These are phyloP conservation scores for Hydrolagus affinis DNA, from an alignment of 2,113 vertebrate species.

Conservation along the genomic window DNA sequence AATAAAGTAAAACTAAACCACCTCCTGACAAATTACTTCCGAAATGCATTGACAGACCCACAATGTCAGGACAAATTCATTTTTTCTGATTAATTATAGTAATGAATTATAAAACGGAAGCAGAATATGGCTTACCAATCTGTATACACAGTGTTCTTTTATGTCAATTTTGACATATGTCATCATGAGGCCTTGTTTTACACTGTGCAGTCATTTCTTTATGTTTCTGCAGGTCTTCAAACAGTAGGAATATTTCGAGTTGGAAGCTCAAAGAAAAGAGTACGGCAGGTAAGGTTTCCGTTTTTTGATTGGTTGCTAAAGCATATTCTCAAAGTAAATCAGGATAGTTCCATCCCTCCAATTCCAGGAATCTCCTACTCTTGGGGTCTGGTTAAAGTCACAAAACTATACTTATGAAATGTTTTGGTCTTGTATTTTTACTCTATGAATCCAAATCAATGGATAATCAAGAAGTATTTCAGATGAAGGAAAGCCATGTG, in stretches of 20 bases:
- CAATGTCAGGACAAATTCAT: not conserved
- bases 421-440: not conserved
- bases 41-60: not conserved
- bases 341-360: not conserved
- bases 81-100: not conserved
- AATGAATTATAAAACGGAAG: not conserved
- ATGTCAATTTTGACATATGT: too few relatives aligned
- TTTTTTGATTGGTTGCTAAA: not conserved
- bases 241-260: slow-evolving; percentile 96
- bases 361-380: too few relatives aligned
- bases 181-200: not conserved
- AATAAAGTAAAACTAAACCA: not conserved
- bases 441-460: not conserved
- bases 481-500: not conserved
- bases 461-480: not conserved
- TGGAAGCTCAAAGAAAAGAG: slow-evolving; percentile 95
- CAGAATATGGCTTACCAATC: not conserved
- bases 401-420: not conserved
- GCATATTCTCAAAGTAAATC: not conserved
- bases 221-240: slow-evolving; percentile 68
- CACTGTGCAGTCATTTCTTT: not conserved
- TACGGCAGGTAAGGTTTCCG: slow-evolving; percentile 75
- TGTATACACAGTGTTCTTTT: not conserved
- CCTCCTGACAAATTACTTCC: not conserved
- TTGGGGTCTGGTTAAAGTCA: not conserved